Conservation (phyloP, 2,113 vertebrate species). For the Passer domesticus region DNA sequence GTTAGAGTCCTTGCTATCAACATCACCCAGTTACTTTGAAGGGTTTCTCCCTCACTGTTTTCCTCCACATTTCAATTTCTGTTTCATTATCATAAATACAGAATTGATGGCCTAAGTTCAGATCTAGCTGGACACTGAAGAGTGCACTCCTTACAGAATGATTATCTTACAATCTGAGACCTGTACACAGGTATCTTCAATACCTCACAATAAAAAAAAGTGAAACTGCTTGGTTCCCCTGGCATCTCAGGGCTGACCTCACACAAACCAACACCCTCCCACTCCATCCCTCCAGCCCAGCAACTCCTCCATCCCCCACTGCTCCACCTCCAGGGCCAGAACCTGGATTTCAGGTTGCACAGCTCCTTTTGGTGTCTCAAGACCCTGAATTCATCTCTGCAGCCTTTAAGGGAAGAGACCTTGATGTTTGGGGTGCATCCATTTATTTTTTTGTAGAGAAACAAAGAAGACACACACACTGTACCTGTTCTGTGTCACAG, state of each 20-base stretch:
- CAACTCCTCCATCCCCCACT: neutral
- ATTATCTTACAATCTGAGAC: too few relatives aligned
- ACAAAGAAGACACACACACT: fast-evolving
- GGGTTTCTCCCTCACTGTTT: neutral
- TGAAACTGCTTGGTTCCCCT: neutral
- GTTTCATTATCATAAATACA: neutral
- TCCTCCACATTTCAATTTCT: neutral
- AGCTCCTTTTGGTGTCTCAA: neutral
- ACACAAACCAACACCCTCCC: neutral
- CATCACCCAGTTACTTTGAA: neutral
- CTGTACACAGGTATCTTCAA: neutral
- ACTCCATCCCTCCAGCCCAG: neutral
- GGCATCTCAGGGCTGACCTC: neutral
- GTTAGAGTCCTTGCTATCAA: neutral
- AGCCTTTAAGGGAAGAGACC: neutral
- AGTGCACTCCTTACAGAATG: neutral
- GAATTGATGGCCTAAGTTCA: neutral
- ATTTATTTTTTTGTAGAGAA: neutral
- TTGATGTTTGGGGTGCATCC: neutral
- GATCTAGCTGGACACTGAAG: neutral
- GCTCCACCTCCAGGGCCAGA: neutral
- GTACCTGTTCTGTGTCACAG: fast-evolving
- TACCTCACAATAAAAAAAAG: neutral
- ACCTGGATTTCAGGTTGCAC: neutral
- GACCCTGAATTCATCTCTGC: neutral